Base-by-base conservation (phyloP, 2,888 invertebrate genomes). In the Incurvaria masculella region DNA sequence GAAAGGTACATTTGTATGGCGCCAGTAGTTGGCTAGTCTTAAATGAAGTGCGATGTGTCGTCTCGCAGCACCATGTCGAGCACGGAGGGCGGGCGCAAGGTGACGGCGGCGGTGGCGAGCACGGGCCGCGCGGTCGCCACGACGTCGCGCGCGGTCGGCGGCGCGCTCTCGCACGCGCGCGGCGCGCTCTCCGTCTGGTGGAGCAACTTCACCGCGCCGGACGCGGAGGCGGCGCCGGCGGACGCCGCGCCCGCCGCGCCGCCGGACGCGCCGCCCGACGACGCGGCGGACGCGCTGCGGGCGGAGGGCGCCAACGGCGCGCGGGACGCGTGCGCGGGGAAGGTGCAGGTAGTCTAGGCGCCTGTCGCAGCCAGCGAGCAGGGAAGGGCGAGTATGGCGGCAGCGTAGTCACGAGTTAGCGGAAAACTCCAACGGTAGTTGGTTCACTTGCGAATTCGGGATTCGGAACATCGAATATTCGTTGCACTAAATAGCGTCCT, bases 1-100 rank as follows among this genome's bases (percentile, higher is more conserved):
- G n/a, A n/a, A n/a, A n/a, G n/a, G n/a, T n/a, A n/a, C n/a, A n/a
- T n/a, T n/a, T n/a, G n/a, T n/a, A n/a, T n/a, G n/a, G n/a, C n/a
- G n/a, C n/a, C n/a, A n/a, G n/a, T n/a, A n/a, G n/a, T n/a, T n/a
- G n/a, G n/a, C n/a, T n/a, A n/a, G n/a, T n/a, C n/a, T n/a, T n/a
- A n/a, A n/a, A n/a, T n/a, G n/a, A n/a, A n/a, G n/a, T n/a, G n/a
- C n/a, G n/a, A n/a, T n/a, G n/a, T n/a, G n/a, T n/a, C n/a, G n/a
- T n/a, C n/a, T n/a, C n/a, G n/a, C 63, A 96, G 96, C 64, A 93
- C 94, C 18, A 94, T 97, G 89, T 94, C 95, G 59, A 94, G 89
- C 61, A 91, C 94, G 33, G 97, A 97, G 69, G 88, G 94, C 56
- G 96, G 96, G 0, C 83, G 95, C 47, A 95, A 95, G 70, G 81